phyloP scores from a whole-genome alignment of 2,113 vertebrate genomes.

The Melierax canorus region DNA sequence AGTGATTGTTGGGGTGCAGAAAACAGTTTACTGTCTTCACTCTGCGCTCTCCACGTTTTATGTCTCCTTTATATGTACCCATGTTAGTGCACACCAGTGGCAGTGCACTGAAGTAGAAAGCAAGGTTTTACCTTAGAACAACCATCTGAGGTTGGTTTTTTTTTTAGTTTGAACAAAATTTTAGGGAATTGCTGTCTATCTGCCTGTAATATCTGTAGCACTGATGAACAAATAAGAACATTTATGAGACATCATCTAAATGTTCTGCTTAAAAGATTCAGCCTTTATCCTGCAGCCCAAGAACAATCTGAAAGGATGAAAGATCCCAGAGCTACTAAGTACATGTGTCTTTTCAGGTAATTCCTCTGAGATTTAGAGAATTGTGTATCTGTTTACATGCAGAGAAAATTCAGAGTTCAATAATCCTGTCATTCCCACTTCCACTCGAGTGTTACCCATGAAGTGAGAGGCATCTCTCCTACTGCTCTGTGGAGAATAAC shows the following conservation, averaged over 20 bases:
- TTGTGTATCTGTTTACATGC: background rate
- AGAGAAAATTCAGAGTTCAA: background rate
- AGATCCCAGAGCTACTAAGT: background rate
- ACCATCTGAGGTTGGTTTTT: background rate
- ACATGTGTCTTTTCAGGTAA: background rate
- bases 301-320: background rate
- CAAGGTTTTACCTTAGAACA: background rate
- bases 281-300: background rate
- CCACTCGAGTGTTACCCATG: background rate
- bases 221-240: background rate
- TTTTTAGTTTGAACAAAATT: background rate
- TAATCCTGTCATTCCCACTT: background rate
- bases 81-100: background rate
- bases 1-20: background rate
- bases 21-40: background rate
- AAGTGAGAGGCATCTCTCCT: background rate
- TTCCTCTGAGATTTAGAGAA: background rate
- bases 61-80: background rate
- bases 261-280: background rate
- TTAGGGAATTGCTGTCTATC: background rate
- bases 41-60: background rate
- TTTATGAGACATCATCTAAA: background rate
- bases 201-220: background rate
- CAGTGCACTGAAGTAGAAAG: background rate
- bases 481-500: background rate